phyloP scores from a whole-genome alignment of 2,113 vertebrate genomes.

The Crotalus horridus region DNA sequence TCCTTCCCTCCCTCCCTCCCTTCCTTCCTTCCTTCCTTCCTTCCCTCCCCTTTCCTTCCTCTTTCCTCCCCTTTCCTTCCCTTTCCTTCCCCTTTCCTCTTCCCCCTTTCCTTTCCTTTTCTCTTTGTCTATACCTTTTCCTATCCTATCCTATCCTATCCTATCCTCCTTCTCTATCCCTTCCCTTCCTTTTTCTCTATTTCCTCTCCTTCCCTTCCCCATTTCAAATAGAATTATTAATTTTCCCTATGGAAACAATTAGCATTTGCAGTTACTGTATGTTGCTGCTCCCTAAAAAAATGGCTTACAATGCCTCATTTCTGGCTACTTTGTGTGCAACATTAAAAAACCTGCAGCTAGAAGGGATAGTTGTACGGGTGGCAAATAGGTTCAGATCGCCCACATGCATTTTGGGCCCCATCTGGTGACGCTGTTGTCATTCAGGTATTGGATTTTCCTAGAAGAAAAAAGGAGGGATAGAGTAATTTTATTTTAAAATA shows the following conservation, averaged over 20 bases:
- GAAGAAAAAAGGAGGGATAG: background rate
- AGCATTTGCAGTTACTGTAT: background rate
- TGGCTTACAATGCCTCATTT: background rate
- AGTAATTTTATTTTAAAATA: background rate
- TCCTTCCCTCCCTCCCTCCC: too few relatives aligned
- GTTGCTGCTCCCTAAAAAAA: background rate
- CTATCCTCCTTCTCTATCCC: too few relatives aligned
- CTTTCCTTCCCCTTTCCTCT: background rate
- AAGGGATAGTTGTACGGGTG: background rate
- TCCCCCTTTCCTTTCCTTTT: too few relatives aligned
- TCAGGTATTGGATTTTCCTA: background rate
- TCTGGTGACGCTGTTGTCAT: background rate
- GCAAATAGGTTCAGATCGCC: background rate
- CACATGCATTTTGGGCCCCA: background rate
- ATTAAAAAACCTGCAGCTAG: background rate
- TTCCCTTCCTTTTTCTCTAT: background rate
- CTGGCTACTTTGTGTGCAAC: background rate
- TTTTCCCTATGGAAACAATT: background rate
- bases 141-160: too few relatives aligned
- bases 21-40: too few relatives aligned
- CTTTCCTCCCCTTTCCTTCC: too few relatives aligned
- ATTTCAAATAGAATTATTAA: background rate
- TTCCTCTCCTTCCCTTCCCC: background rate
- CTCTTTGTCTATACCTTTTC: too few relatives aligned
- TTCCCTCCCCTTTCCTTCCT: too few relatives aligned